Percentiles rank a stretch among this genome's conserved stretches.
Evolutionary conservation across 2,888 invertebrate genomes (phyloP).

Genomic region (Oxytorus armatus): DNA sequence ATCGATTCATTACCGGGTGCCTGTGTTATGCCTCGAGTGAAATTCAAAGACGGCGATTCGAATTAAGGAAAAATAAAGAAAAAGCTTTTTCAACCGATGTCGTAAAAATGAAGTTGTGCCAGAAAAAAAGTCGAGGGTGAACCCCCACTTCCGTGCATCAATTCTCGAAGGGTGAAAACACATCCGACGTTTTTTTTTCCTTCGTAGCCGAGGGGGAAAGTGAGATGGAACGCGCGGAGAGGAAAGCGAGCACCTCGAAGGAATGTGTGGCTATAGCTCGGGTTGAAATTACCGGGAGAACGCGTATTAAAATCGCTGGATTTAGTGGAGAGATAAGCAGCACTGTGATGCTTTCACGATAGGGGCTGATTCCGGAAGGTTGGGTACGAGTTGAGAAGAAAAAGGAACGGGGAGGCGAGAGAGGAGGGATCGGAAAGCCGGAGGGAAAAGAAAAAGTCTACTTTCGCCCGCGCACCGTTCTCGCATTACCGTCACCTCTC

Average conservation of each 20-base stretch:
- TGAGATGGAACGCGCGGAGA: constrained; percentile 55
- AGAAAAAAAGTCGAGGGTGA: constrained; percentile 57
- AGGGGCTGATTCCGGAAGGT: constrained; percentile 61
- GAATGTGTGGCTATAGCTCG: constrained; percentile 80
- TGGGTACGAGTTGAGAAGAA: constrained; percentile 52
- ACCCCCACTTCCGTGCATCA: constrained; percentile 50
- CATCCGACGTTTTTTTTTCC: constrained; percentile 55
- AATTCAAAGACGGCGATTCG: constrained; percentile 75
- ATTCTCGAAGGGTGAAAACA: constrained; percentile 61
- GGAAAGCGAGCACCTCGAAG: constrained; percentile 69
- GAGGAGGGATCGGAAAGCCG: constrained; percentile 73
- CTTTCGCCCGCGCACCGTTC: constrained; percentile 72
- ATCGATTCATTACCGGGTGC: background rate
- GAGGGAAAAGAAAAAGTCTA: constrained; percentile 81
- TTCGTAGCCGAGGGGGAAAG: constrained; percentile 39
- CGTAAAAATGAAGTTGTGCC: constrained; percentile 82
- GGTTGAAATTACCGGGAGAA: constrained; percentile 84
- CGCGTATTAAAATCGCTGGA: constrained; percentile 87
- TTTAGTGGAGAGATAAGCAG: constrained; percentile 86
- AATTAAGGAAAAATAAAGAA: constrained; percentile 83
- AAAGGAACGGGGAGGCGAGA: constrained; percentile 58
- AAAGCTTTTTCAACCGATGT: constrained; percentile 83
- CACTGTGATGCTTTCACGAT: constrained; percentile 68
- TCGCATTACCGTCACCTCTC: constrained; percentile 79
- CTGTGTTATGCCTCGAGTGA: background rate